Evolutionary conservation across 2,113 vertebrate species (phyloP).

Genomic region (Heterotis niloticus): DNA sequence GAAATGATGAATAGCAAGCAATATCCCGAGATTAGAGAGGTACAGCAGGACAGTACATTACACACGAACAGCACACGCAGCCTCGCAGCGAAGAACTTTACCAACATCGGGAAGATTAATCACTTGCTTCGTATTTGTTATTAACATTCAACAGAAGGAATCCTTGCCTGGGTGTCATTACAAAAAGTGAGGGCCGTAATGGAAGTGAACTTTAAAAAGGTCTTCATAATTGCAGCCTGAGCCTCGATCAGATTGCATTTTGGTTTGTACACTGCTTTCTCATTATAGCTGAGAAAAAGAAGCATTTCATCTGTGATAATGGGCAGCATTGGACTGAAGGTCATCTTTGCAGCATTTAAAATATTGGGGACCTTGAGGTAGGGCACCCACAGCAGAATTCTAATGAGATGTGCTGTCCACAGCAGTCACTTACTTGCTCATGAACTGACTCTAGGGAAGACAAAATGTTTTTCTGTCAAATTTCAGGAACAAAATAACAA

Average conservation of each 20-base stretch:
- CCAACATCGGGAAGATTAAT: conserved; percentile 59
- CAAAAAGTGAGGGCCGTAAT: conserved; percentile 59
- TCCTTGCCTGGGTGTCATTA: conserved; percentile 63
- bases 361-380: conserved; percentile 32
- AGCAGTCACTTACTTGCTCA: conserved; percentile 4
- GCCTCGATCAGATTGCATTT: conserved; percentile 62
- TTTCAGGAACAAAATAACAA: conserved; percentile 18
- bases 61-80: conserved; percentile 33
- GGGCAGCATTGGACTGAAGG: conserved; percentile 61
- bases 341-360: conserved; percentile 69
- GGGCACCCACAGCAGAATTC: conserved; percentile 62
- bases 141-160: conserved; percentile 63
- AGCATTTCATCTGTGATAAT: conserved; percentile 63
- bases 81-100: conserved; percentile 40
- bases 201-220: conserved; percentile 72
- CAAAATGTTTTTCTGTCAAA: neutral
- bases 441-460: neutral
- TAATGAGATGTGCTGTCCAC: conserved; percentile 61
- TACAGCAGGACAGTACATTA: conserved; percentile 50
- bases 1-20: conserved; percentile 78
- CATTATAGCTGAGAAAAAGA: conserved; percentile 61
- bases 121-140: conserved; percentile 57
- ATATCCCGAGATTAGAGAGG: conserved; percentile 61
- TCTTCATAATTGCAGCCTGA: conserved; percentile 64
- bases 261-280: conserved; percentile 61